Evolutionary conservation across 2,888 invertebrate genomes (phyloP), one percentile per base, ranked within the genome.

Genomic region (Hermaeophaga mercurialis): DNA sequence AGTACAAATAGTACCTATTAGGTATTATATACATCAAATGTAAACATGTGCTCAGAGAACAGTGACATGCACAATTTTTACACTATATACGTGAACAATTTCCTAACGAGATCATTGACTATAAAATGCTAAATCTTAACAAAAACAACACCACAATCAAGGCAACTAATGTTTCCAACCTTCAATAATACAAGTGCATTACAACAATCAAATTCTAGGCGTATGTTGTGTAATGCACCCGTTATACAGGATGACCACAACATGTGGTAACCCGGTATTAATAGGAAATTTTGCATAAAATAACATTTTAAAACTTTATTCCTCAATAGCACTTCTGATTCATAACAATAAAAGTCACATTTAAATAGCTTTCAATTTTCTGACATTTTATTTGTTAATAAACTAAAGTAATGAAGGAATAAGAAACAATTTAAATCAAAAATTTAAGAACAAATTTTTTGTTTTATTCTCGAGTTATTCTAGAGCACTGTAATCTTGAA

Each of bases 81-180:
- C 65, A 64, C 63, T 66, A 63, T 63, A 59, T 63, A 61, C 59
- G 64, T 63, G 64, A 63, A 63, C 60, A 60, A 64, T 62, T 66
- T 56, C 69, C 67, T 70, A 72, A 71, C 72, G 74, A 74, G 74
- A 74, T 74, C 74, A 74, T 69, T 67, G 66, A 67, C 65, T 67
- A 70, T 71, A 70, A 70, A 71, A 71, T 67, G 66, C 65, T 63
- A 67, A 64, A 61, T 66, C 68, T 65, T 66, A 68, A 70, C 66
- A 68, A 66, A 58, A 63, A 63, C 62, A 64, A 69, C 65, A 64
- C 61, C 58, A 65, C 56, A 59, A 61, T 59, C 55, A 64, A 67
- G 66, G 63, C 65, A 64, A 62, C 63, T 57, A 56, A 55, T 56
- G 41, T 56, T 56, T 48, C 26, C 38, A 56, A 50, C 17, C 36